These are phyloP conservation scores for Bufotes viridis DNA, from an alignment of 2,797 vertebrate species.

Conservation along the genomic window DNA sequence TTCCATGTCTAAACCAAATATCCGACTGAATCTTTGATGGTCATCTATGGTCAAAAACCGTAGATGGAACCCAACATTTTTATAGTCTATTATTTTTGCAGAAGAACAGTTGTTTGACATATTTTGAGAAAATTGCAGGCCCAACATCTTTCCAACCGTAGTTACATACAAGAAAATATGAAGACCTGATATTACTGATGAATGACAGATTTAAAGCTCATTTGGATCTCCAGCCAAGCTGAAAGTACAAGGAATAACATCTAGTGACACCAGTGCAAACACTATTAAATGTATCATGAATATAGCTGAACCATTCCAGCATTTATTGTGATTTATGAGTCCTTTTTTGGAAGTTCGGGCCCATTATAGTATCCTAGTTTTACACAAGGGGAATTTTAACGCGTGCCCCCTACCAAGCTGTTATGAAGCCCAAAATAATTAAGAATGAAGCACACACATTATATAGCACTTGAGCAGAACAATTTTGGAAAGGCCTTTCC, in stretches of 20 bases:
- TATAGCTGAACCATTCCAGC: not conserved
- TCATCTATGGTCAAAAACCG: not conserved
- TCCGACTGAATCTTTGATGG: not conserved
- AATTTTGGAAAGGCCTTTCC: constrained; percentile 33
- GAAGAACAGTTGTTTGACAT: not conserved
- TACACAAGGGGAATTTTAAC: not conserved
- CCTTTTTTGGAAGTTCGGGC: not conserved
- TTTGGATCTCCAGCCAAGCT: not conserved
- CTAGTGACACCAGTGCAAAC: not conserved
- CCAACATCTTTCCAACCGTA: not conserved
- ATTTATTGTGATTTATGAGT: not conserved
- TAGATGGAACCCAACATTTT: not conserved
- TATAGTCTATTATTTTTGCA: not conserved
- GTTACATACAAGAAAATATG: not conserved
- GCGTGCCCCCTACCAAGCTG: constrained; percentile 3
- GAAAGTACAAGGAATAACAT: not conserved
- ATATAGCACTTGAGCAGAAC: constrained; percentile 15
- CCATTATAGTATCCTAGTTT: not conserved
- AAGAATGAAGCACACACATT: constrained; percentile 18
- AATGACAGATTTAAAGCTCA: not conserved
- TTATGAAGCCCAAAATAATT: constrained; percentile 8
- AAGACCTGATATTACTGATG: not conserved
- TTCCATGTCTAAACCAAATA: not conserved
- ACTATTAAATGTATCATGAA: no score
- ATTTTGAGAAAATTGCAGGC: not conserved